phyloP scores from a whole-genome alignment of 2,113 vertebrate species.

The Baryphthengus martii region DNA sequence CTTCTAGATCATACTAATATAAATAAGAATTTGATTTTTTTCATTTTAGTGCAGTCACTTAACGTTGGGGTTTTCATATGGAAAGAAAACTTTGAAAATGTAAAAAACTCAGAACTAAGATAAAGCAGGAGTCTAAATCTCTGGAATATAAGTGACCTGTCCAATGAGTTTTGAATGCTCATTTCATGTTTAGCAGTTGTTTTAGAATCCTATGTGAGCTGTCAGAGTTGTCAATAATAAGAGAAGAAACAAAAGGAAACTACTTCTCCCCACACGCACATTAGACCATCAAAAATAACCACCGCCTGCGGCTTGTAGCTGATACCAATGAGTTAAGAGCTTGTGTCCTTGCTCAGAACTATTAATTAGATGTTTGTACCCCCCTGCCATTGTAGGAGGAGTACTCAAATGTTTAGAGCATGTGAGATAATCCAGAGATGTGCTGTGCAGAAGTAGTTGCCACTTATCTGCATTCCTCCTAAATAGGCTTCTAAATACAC shows the following conservation, averaged over 20 bases:
- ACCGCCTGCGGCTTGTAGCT: background rate
- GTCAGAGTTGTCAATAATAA: background rate
- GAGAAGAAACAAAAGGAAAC: slow-evolving; percentile 8
- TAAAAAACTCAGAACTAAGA: background rate
- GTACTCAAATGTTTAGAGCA: background rate
- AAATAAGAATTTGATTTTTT: background rate
- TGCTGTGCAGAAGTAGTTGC: slow-evolving; percentile 29
- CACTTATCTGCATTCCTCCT: slow-evolving; percentile 62
- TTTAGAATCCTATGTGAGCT: background rate
- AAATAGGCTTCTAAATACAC: slow-evolving; percentile 16
- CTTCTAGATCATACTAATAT: background rate
- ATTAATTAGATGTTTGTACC: slow-evolving; percentile 52
- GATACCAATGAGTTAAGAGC: background rate
- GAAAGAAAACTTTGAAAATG: background rate
- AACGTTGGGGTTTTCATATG: too few species aligned
- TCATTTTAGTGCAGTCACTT: background rate
- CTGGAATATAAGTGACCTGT: background rate
- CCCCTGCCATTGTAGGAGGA: background rate
- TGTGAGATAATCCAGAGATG: slow-evolving; percentile 60
- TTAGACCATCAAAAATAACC: slow-evolving; percentile 14
- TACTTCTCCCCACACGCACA: background rate
- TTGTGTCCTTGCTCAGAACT: background rate
- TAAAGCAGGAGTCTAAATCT: background rate
- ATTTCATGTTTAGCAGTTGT: background rate
- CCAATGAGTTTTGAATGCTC: background rate